Evolutionary conservation across 2,797 vertebrate genomes (phyloP).

Genomic region (Dendrocincla tyrannina): DNA sequence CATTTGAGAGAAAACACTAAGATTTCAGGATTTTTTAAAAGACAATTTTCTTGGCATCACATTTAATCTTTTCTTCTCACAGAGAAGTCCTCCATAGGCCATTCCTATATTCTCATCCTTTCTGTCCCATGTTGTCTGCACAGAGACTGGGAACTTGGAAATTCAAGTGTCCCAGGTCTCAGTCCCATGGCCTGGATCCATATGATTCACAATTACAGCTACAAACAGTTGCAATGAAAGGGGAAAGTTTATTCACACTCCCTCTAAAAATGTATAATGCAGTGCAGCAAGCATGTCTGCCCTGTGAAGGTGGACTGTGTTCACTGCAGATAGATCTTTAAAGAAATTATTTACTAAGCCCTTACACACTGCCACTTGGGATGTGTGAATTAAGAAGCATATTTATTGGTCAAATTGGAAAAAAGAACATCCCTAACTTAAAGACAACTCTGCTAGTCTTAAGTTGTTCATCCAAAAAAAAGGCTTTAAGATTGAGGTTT

Average conservation of each 20-base stretch:
- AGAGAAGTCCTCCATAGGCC: background rate
- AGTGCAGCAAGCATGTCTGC: background rate
- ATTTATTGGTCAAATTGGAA: background rate
- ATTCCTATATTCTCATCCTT: background rate
- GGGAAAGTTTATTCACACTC: background rate
- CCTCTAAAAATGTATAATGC: background rate
- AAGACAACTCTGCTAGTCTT: background rate
- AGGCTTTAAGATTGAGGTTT: background rate
- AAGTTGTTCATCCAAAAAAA: background rate
- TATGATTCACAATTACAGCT: background rate
- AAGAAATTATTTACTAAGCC: background rate
- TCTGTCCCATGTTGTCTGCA: background rate
- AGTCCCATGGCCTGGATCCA: background rate
- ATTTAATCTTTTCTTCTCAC: background rate
- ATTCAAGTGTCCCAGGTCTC: background rate
- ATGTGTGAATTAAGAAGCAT: background rate
- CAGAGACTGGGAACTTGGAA: background rate
- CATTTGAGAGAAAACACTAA: background rate
- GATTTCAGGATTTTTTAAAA: background rate
- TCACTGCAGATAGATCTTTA: background rate
- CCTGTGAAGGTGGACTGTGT: accelerated
- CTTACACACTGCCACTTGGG: background rate
- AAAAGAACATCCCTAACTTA: background rate
- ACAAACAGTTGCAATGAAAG: background rate
- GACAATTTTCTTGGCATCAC: background rate